Evolutionary conservation across 2,888 invertebrate genomes (phyloP).

Genomic region (Crocallis elinguaria): DNA sequence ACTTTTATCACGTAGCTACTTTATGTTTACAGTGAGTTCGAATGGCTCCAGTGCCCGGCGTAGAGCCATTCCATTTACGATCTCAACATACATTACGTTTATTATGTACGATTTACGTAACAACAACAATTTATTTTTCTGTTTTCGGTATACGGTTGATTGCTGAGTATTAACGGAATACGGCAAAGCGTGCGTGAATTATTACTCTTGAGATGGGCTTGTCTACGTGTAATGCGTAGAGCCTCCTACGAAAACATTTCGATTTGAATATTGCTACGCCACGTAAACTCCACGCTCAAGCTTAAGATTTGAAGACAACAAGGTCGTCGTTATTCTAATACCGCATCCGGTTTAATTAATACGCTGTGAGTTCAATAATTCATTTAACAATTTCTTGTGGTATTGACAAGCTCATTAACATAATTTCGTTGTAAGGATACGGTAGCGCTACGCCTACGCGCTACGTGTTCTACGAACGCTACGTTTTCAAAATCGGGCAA

Average conservation of each 20-base stretch:
- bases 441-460: not conserved
- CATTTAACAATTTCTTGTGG: no score
- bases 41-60: conserved; percentile 33
- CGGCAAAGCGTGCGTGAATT: conserved; percentile 6
- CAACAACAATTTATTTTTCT: conserved; percentile 46
- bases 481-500: no score
- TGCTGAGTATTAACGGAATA: conserved; percentile 17
- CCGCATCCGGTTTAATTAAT: no score
- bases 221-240: not conserved
- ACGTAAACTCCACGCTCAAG: not conserved
- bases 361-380: no score
- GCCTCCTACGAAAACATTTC: not conserved
- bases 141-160: conserved; percentile 29
- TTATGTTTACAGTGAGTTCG: conserved; percentile 35
- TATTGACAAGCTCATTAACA: no score
- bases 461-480: not conserved
- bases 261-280: not conserved
- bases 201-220: not conserved
- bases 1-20: conserved; percentile 31
- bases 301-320: not conserved
- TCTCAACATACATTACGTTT: conserved; percentile 47
- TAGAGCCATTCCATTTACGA: conserved; percentile 45
- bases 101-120: conserved; percentile 50
- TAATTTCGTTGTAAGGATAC: no score
- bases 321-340: no score